A percentile compares a stretch with the other conserved stretches of the same genome.
Evolutionary conservation across 2,113 vertebrate genomes (phyloP).

Genomic region (Galemys pyrenaicus): DNA sequence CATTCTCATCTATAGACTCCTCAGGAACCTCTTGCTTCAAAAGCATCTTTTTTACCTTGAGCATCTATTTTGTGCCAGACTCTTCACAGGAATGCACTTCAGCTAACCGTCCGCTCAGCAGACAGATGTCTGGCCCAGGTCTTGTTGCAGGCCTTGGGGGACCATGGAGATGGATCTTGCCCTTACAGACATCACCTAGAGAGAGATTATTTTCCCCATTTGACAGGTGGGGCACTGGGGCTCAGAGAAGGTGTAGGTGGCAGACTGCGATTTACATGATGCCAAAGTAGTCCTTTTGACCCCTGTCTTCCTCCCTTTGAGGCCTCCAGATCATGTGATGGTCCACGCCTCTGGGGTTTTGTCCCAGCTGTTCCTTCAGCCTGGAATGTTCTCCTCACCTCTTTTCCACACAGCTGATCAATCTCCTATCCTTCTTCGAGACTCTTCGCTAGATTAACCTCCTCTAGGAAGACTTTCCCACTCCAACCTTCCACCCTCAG

Average conservation of each 20-base stretch:
- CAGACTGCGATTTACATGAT: background rate
- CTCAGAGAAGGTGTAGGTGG: no score
- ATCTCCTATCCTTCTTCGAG: background rate
- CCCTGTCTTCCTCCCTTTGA: background rate
- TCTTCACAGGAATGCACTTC: background rate
- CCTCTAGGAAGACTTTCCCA: background rate
- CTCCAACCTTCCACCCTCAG: rapidly evolving
- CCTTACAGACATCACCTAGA: background rate
- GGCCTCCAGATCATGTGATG: rapidly evolving
- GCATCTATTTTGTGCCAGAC: background rate
- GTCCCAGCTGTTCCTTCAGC: background rate
- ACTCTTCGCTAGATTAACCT: background rate
- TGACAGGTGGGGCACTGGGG: background rate
- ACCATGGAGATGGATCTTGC: background rate
- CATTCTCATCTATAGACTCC: background rate
- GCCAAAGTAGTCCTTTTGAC: background rate
- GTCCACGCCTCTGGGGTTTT: background rate
- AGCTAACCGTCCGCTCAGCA: background rate
- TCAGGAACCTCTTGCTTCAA: background rate
- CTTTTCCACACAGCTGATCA: background rate
- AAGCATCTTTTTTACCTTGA: background rate
- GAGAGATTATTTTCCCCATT: background rate
- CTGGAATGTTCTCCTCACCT: background rate
- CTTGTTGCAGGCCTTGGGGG: background rate
- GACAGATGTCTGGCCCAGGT: background rate